Conservation (phyloP, 2,113 vertebrate genomes). For the Otolemur garnettii region DNA sequence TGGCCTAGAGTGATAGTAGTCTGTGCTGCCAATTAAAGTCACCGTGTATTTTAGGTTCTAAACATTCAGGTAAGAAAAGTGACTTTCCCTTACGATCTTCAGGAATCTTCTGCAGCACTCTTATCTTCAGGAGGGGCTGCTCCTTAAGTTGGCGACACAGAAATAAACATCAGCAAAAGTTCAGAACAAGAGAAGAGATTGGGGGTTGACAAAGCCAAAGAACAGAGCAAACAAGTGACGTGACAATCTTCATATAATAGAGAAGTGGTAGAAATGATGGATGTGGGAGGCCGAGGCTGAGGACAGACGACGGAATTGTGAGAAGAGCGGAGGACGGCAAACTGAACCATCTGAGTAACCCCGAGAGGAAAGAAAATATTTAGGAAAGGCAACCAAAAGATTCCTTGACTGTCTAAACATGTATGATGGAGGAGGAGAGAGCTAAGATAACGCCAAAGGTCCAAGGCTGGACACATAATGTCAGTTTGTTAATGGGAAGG, state of each 20-base stretch:
- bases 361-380: background rate
- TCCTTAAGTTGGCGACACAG: background rate
- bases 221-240: background rate
- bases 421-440: background rate
- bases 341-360: background rate
- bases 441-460: background rate
- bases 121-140: background rate
- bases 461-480: background rate
- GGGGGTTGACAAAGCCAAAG: background rate
- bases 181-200: background rate
- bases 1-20: background rate
- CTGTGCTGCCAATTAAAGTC: background rate
- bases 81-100: background rate
- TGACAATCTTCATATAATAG: background rate
- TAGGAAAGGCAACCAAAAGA: background rate
- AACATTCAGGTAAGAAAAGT: background rate
- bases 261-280: background rate
- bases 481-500: background rate
- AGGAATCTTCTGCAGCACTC: background rate
- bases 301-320: background rate
- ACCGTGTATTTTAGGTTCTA: constrained; percentile 16
- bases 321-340: background rate
- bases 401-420: background rate
- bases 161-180: background rate
- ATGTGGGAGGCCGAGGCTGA: background rate